A percentile compares a stretch with the other conserved stretches of the same genome.
Conservation (phyloP, 2,113 vertebrate species). For the Genyomyrus donnyi region DNA sequence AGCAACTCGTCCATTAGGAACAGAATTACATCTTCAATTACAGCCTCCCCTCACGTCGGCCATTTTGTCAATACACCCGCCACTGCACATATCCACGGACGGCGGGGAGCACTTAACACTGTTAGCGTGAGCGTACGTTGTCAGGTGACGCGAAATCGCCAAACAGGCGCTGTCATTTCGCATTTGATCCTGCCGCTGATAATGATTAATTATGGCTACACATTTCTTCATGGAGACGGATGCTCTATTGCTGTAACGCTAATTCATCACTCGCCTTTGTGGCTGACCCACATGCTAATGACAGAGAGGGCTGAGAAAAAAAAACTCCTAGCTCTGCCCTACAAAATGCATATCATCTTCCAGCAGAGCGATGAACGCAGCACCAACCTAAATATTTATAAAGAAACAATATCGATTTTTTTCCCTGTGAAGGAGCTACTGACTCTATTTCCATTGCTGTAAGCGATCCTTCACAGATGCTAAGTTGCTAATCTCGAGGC, state of each 20-base stretch:
- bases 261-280: conserved; percentile 48
- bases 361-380: neutral
- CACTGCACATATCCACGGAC: conserved; percentile 13
- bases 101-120: conserved; percentile 21
- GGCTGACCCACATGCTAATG: conserved; percentile 51
- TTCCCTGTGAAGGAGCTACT: neutral
- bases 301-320: conserved; percentile 18
- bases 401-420: neutral
- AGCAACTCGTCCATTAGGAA: conserved; percentile 7
- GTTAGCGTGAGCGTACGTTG: conserved; percentile 35
- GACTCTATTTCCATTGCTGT: neutral
- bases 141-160: conserved; percentile 33
- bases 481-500: neutral
- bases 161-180: conserved; percentile 44
- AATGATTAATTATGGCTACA: conserved; percentile 48
- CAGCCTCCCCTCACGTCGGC: conserved; percentile 20
- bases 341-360: neutral
- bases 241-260: conserved; percentile 48
- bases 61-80: conserved; percentile 27
- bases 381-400: neutral
- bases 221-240: conserved; percentile 51
- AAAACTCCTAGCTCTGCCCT: neutral
- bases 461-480: neutral
- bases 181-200: conserved; percentile 46
- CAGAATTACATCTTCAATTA: conserved; percentile 26